Conservation (phyloP, 2,797 vertebrate species). For the Ceryle rudis region DNA sequence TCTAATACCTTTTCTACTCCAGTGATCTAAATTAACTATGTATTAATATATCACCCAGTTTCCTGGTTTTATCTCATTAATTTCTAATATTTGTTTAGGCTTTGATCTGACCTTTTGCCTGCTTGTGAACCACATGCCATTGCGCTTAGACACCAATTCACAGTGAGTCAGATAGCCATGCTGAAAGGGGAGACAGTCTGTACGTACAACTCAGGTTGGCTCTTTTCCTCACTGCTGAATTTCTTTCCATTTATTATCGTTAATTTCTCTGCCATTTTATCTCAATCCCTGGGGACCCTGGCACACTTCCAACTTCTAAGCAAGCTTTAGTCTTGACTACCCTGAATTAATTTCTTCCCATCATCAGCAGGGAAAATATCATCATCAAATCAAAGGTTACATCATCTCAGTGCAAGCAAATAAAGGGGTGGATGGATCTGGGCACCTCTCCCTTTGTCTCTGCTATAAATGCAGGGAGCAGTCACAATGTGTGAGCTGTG, state of each 20-base stretch:
- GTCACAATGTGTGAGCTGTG: neutral
- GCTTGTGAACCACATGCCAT: accelerated
- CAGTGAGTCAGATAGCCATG: neutral
- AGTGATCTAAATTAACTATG: neutral
- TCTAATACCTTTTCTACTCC: neutral
- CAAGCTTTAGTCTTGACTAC: neutral
- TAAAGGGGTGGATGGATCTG: neutral
- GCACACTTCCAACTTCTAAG: neutral
- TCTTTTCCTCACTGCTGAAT: accelerated
- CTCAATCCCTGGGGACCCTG: neutral
- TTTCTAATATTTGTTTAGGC: neutral
- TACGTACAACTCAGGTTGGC: neutral
- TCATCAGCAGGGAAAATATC: neutral
- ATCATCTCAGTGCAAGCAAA: neutral
- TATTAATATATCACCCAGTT: neutral
- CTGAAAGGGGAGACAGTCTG: neutral
- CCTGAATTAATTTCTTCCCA: neutral
- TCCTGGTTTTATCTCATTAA: neutral
- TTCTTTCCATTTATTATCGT: neutral
- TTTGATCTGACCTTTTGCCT: neutral
- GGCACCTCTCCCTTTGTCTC: neutral
- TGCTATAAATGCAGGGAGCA: accelerated
- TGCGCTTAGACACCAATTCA: neutral
- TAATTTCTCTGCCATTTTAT: conserved; percentile 17
- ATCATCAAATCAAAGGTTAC: neutral